Evolutionary conservation across 2,113 vertebrate genomes (phyloP).

Genomic region (Otus sunia): DNA sequence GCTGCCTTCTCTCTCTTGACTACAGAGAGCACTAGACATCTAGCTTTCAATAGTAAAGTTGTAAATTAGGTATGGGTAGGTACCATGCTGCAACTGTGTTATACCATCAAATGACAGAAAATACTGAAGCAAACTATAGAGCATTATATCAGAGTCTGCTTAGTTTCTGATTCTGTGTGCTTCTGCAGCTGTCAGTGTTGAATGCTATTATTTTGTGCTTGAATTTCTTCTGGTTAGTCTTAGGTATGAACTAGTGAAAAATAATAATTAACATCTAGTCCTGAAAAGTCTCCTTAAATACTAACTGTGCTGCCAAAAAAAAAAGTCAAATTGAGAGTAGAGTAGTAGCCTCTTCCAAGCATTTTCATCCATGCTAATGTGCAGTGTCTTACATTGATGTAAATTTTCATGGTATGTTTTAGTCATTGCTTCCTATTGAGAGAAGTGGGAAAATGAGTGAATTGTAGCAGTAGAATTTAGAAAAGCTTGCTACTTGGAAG

Average conservation of each 20-base stretch:
- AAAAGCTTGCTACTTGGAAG: constrained; percentile 85
- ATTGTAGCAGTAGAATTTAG: neutral
- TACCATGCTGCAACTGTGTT: neutral
- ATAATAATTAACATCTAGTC: neutral
- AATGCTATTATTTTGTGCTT: neutral
- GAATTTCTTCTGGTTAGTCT: neutral
- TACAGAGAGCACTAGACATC: neutral
- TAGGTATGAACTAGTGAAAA: neutral
- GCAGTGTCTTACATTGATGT: neutral
- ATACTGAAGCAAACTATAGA: neutral
- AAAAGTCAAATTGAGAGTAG: neutral
- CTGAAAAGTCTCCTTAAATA: neutral
- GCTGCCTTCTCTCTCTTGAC: neutral
- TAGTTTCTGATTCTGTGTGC: neutral
- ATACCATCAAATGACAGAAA: neutral
- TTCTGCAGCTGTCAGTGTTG: neutral
- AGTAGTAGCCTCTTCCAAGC: neutral
- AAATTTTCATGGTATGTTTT: neutral
- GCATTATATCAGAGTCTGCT: neutral
- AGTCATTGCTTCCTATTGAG: neutral
- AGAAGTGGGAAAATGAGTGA: neutral
- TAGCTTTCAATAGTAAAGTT: neutral
- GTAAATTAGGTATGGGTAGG: neutral
- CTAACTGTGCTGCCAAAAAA: neutral
- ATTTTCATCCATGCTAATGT: neutral